These are phyloP conservation scores for Drosophila colorata DNA, from an alignment of 2,888 invertebrate genomes.

Conservation along the genomic window DNA sequence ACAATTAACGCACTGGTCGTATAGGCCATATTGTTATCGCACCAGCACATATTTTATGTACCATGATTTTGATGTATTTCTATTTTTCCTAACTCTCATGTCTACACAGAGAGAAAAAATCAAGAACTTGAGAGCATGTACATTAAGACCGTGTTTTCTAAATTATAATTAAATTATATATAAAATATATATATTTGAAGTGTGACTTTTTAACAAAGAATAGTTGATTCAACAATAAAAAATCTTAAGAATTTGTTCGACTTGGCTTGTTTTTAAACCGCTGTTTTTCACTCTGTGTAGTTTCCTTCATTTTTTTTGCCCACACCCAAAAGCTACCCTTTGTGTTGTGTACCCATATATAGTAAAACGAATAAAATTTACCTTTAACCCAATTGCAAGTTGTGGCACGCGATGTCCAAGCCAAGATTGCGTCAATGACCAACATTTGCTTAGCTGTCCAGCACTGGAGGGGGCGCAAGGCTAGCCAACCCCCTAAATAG, in stretches of 20 bases:
- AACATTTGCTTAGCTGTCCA: conserved; percentile 40
- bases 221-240: neutral
- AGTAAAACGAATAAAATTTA: conserved; percentile 10
- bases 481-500: conserved; percentile 1
- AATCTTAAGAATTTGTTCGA: neutral
- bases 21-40: conserved; percentile 7
- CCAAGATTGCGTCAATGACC: conserved; percentile 59
- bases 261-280: neutral
- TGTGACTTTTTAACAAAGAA: too few relatives aligned
- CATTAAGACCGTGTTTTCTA: too few relatives aligned
- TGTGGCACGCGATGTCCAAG: conserved; percentile 68
- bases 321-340: conserved; percentile 9
- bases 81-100: neutral
- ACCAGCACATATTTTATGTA: neutral
- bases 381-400: conserved; percentile 67
- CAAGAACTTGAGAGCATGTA: too few relatives aligned
- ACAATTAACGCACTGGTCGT: neutral
- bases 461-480: conserved; percentile 3
- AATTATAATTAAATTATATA: too few relatives aligned
- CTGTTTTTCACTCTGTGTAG: neutral
- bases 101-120: neutral
- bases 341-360: neutral
- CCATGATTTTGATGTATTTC: conserved; percentile 3
- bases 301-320: neutral
- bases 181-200: too few relatives aligned